Evolutionary conservation across 2,113 vertebrate species (phyloP).

Genomic region (Lanius ludovicianus): DNA sequence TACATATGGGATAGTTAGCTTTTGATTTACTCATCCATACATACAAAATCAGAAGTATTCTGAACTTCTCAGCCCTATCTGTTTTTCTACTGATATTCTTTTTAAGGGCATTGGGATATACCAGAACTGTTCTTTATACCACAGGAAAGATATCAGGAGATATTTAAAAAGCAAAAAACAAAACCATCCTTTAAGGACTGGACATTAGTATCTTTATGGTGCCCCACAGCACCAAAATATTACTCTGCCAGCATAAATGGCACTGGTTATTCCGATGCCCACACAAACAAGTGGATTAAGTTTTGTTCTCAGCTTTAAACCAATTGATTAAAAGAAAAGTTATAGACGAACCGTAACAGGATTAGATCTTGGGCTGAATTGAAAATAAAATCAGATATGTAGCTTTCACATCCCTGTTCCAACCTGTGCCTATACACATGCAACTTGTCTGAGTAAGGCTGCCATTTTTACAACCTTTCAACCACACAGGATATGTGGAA

Average conservation of each 20-base stretch:
- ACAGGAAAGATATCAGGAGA: neutral
- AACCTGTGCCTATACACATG: neutral
- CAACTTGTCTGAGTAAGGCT: neutral
- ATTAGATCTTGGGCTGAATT: neutral
- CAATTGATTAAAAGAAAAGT: neutral
- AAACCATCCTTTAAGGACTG: neutral
- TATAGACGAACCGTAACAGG: fast-evolving
- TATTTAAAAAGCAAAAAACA: neutral
- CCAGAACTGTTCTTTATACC: neutral
- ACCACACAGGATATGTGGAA: neutral
- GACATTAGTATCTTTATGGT: neutral
- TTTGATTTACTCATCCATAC: neutral
- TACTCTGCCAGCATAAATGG: neutral
- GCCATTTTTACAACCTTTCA: neutral
- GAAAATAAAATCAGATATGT: neutral
- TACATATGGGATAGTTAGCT: neutral
- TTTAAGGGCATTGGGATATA: neutral
- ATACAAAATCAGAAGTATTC: neutral
- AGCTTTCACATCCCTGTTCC: neutral
- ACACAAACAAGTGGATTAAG: neutral
- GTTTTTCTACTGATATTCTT: neutral
- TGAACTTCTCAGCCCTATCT: neutral
- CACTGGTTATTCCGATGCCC: neutral
- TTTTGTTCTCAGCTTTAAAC: neutral
- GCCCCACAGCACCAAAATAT: neutral